Evolutionary conservation across 2,113 vertebrate species (phyloP), one percentile per base, ranked within the genome.

Genomic region (Murina feae): DNA sequence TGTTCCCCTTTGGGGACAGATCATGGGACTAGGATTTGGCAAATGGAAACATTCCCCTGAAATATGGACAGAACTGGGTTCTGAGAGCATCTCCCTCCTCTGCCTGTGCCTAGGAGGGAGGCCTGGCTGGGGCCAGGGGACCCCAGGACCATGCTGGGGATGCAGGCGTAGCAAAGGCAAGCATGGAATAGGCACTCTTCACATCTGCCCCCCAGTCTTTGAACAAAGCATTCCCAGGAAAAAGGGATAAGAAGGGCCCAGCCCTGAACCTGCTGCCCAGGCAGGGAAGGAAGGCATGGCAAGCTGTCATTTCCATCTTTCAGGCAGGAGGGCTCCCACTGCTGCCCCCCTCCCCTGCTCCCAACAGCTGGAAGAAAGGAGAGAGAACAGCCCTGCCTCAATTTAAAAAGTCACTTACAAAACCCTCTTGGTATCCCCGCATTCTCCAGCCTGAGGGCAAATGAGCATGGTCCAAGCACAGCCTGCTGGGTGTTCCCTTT

Each of bases 1-100:
- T 81, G 91, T 96, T 97, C 96, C 96, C 97, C 96, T 97, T 90
- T 95, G 96, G 96, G 96, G 95, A 97, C 93, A 96, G 93, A 95
- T 86, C 35, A 21, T 21, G 74, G 85, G 95, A 95, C 93, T 69
- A 90, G 63, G 76, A 94, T 96, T 97, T 97, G 97, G 95, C 95
- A 97, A 96, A 96, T 96, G 74, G 94, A 96, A 95, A 97, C 55
- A 92, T 60, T 90, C 95, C 85, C 95, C 95, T 92, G 93, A 97
- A 97, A 94, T 69, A 60, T 44, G 44, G 63, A 72, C 74, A 95
- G 76, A 94, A 82, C 66, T 65, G 63, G 65, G 42, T 68, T 51
- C 93, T 90, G 58, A 55, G 35, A 55, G 79, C 16, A 17, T 75
- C 80, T 72, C 75, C 53, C 47, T 94, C 71, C 84, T 76, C 39